Evolutionary conservation across 2,113 vertebrate species (phyloP).

Genomic region (Alligator sinensis): DNA sequence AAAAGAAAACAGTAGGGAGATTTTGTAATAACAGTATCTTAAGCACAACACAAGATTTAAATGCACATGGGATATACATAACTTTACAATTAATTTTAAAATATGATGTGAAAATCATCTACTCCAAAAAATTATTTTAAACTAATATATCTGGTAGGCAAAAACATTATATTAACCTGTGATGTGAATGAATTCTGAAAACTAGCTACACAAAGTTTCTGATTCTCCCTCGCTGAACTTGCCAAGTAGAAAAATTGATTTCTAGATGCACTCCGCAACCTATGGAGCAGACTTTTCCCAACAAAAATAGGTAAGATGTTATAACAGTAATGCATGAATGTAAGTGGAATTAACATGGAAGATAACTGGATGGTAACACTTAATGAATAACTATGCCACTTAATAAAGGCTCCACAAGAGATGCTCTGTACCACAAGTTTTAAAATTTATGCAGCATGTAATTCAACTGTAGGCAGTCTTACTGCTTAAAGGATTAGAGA

Average conservation of each 20-base stretch:
- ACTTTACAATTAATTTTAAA: conserved; percentile 43
- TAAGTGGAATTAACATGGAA: conserved; percentile 27
- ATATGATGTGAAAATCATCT: background rate
- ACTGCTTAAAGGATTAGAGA: conserved; percentile 67
- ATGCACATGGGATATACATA: background rate
- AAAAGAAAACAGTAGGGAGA: background rate
- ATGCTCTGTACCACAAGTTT: conserved; percentile 48
- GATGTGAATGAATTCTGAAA: conserved; percentile 4
- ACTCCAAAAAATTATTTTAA: conserved; percentile 27
- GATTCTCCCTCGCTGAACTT: background rate
- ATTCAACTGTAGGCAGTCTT: conserved; percentile 51
- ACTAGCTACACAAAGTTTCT: conserved; percentile 51
- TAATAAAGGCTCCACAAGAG: conserved; percentile 57
- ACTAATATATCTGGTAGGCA: background rate
- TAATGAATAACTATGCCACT: conserved; percentile 67
- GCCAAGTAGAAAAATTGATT: background rate
- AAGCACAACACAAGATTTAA: background rate
- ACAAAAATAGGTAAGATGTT: conserved; percentile 53
- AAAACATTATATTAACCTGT: background rate
- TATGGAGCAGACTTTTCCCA: background rate
- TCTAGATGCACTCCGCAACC: conserved; percentile 36
- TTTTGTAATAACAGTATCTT: background rate
- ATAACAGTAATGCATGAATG: conserved; percentile 29
- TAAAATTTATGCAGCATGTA: conserved; percentile 63
- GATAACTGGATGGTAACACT: conserved; percentile 23